Percentiles rank a stretch among this genome's conserved stretches.
Conservation (phyloP, 2,113 vertebrate species). For the Atherinomorus stipes region DNA sequence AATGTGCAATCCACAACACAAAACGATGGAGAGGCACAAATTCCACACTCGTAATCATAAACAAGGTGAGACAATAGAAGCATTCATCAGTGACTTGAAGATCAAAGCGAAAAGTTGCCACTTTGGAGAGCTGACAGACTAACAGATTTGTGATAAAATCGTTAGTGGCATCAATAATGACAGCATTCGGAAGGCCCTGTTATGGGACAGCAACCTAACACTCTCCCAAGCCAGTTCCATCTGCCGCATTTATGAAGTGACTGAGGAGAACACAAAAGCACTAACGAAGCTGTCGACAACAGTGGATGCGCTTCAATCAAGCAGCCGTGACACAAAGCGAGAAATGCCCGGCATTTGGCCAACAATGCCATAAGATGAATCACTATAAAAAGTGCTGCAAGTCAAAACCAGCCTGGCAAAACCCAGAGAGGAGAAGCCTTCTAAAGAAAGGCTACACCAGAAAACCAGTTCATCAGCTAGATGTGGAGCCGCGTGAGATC, state of each 20-base stretch:
- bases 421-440: not conserved
- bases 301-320: too few species aligned
- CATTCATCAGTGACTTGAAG: not conserved
- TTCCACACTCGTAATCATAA: not conserved
- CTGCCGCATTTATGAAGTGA: too few species aligned
- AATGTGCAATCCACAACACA: too few species aligned
- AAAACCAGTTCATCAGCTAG: not conserved
- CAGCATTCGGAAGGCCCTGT: not conserved
- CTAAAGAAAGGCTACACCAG: not conserved
- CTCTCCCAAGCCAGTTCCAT: too few species aligned
- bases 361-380: not conserved
- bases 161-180: not conserved
- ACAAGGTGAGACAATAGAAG: slow-evolving; percentile 1
- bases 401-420: not conserved
- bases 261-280: too few species aligned
- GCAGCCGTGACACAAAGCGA: not conserved
- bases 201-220: too few species aligned
- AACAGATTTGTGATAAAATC: not conserved
- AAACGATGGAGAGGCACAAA: slow-evolving; percentile 15
- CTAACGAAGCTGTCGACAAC: too few species aligned
- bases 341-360: not conserved
- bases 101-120: not conserved
- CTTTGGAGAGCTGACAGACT: not conserved
- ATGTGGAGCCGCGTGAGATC: not conserved
- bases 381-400: not conserved